Evolutionary conservation across 2,797 vertebrate species (phyloP), one percentile per base, ranked within the genome.

Genomic region (Distichodus sexfasciatus): DNA sequence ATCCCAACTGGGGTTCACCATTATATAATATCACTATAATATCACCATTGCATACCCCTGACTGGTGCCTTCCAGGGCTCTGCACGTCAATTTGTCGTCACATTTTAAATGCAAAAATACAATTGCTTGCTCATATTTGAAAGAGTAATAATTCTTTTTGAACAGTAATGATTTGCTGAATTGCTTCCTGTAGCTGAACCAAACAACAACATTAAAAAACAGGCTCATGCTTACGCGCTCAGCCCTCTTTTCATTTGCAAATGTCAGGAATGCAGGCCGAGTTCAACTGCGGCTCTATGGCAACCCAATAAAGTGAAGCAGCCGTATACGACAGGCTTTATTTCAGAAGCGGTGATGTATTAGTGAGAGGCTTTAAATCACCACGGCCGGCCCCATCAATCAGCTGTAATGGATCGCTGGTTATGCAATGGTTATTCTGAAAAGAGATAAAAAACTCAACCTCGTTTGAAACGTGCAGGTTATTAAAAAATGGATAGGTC

Each of bases 191-290:
- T 28, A 60, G 17, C 4, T 19, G 51, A 50, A 40, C 5, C 23
- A 26, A 17, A 44, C 17, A 15, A n/a, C n/a, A n/a, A n/a, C n/a
- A n/a, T n/a, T n/a, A n/a, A n/a, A n/a, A 35, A 31, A 66, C 9
- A 46, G 21, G 7, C 14, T 19, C 41, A 15, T 4, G 15, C 41
- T 41, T 64, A 38, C 11, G 61, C 14, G 24, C 17, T 12, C 60
- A 48, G 26, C 33, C 43, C 11, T 69, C 47, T 72, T 67, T 62
- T 61, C 38, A 71, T 75, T 66, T 68, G 55, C 38, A 55, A 55
- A 66, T 71, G 40, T 26, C 26, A 60, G 38, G 26, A 68, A 72
- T 33, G n/a, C 15, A 55, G 36, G 41, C 35, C 19, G 1, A 23
- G 48, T 69, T 69, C 46, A 51, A 40, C 40, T 24, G 26, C 17